A percentile compares a stretch with the other conserved stretches of the same genome.
Conservation (phyloP, 92 coral and sea anemone genomes). For the Micromussa lordhowensis region DNA sequence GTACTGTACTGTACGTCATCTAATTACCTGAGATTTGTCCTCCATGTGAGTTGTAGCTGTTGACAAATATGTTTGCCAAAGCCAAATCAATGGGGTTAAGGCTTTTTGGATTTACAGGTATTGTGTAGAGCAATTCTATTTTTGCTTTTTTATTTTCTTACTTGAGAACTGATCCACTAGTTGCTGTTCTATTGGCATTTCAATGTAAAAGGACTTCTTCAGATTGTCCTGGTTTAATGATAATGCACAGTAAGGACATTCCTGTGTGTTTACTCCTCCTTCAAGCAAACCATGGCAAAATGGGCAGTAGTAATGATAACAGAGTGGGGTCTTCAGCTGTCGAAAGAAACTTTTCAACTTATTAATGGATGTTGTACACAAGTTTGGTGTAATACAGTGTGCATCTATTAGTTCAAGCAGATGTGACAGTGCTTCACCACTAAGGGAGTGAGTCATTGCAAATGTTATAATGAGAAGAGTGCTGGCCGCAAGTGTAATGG, state of each 20-base stretch:
- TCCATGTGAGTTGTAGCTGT: too few species aligned
- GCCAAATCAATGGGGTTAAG: too few species aligned
- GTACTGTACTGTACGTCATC: too few species aligned
- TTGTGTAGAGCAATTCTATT: too few species aligned
- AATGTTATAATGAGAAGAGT: conserved; percentile 34
- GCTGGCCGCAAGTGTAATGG: conserved; percentile 32
- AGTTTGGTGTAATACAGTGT: conserved; percentile 47
- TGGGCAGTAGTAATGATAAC: conserved; percentile 49
- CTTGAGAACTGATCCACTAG: conserved; percentile 25
- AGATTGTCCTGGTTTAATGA: background rate
- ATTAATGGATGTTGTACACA: conserved; percentile 33
- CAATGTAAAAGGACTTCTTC: conserved; percentile 55
- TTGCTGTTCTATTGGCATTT: conserved; percentile 53
- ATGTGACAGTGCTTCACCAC: conserved; percentile 50
- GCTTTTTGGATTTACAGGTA: too few species aligned
- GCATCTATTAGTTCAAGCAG: conserved; percentile 33
- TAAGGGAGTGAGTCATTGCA: conserved; percentile 22
- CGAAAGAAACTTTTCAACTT: conserved; percentile 9
- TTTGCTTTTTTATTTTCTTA: too few species aligned
- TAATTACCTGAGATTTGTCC: too few species aligned
- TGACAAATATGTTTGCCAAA: too few species aligned
- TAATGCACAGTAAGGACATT: conserved; percentile 19
- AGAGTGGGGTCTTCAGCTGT: conserved; percentile 41
- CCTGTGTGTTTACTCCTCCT: conserved; percentile 13
- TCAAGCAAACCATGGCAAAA: conserved; percentile 51